Evolutionary conservation across 2,888 invertebrate species (phyloP).

Genomic region (Lottia scabra): DNA sequence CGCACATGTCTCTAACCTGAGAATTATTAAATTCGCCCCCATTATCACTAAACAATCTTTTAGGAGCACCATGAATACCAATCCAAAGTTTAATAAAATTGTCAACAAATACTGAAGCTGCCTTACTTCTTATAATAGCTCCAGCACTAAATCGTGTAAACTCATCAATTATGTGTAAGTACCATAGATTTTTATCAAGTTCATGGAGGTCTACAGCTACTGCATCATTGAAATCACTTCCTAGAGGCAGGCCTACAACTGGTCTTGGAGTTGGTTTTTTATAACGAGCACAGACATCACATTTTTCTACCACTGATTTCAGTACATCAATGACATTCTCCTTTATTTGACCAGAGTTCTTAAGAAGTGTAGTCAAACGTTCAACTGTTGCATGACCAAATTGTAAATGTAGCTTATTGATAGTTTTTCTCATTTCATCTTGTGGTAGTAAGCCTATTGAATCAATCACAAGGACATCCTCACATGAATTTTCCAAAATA

Average conservation of each 20-base stretch:
- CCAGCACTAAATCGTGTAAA: constrained; percentile 15
- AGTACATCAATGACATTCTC: constrained; percentile 9
- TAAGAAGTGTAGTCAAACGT: constrained; percentile 1
- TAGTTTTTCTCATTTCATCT: constrained; percentile 9
- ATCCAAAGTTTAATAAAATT: constrained; percentile 22
- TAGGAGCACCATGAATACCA: constrained; percentile 16
- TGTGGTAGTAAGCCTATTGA: background rate
- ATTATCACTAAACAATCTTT: constrained; percentile 18
- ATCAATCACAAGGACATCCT: constrained; percentile 6
- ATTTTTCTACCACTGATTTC: background rate
- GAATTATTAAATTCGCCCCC: constrained; percentile 20
- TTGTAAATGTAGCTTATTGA: constrained; percentile 18
- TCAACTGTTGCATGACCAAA: constrained; percentile 15
- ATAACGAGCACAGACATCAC: background rate
- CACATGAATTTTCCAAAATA: background rate
- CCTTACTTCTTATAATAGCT: constrained; percentile 14
- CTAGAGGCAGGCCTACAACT: constrained; percentile 15
- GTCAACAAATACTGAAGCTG: constrained; percentile 6
- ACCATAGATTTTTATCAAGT: constrained; percentile 11
- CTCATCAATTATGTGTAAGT: constrained; percentile 18
- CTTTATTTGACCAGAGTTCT: background rate
- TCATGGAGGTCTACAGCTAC: constrained; percentile 25
- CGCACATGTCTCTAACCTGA: constrained; percentile 17
- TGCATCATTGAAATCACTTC: constrained; percentile 22
- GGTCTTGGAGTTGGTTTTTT: constrained; percentile 18